phyloP scores from a whole-genome alignment of 1,140 invertebrate species.

The Bombus terrestris region DNA sequence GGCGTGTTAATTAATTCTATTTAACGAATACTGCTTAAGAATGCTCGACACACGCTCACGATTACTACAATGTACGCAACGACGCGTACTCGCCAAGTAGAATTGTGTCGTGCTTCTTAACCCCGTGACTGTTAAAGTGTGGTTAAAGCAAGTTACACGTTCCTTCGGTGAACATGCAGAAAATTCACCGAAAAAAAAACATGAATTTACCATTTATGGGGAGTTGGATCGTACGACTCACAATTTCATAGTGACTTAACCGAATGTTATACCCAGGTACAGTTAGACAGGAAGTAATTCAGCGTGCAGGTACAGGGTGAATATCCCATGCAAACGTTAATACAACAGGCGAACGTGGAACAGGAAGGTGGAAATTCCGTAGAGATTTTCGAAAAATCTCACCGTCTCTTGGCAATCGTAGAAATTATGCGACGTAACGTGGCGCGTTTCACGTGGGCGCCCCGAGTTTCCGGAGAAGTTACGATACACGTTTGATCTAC shows the following conservation, averaged over 20 bases:
- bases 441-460: constrained; percentile 66
- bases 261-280: neutral
- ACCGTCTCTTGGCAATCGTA: constrained; percentile 52
- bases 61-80: constrained; percentile 48
- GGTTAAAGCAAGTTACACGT: constrained; percentile 6
- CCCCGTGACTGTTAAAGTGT: neutral
- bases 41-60: constrained; percentile 15
- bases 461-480: constrained; percentile 67
- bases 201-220: neutral
- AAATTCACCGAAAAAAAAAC: neutral
- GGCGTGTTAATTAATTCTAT: constrained; percentile 68
- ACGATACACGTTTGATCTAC: constrained; percentile 71
- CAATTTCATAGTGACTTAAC: neutral
- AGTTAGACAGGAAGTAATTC: neutral
- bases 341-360: neutral
- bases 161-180: neutral
- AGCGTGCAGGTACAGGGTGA: neutral
- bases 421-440: constrained; percentile 61
- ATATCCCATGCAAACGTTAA: neutral
- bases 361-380: constrained; percentile 13
- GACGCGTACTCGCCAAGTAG: neutral
- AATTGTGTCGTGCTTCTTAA: constrained; percentile 24
- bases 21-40: constrained; percentile 50
- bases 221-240: neutral
- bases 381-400: constrained; percentile 18